These are phyloP conservation scores for Channa striata DNA, from an alignment of 2,797 vertebrate genomes.

Conservation along the genomic window DNA sequence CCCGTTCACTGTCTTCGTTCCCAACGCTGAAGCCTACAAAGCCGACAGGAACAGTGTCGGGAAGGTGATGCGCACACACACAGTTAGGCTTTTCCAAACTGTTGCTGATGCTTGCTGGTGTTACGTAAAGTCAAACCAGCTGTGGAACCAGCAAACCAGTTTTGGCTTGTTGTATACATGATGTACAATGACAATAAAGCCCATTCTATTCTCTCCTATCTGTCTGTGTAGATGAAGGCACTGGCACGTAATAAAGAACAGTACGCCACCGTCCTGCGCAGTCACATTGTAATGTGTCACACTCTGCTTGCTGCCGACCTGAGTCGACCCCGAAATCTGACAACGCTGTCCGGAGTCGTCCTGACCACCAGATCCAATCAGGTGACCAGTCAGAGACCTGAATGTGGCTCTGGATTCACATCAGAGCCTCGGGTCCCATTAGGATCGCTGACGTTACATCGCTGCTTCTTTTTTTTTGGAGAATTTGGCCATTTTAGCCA, in stretches of 20 bases:
- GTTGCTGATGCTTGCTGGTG: too few relatives aligned
- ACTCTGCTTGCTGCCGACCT: constrained; percentile 86
- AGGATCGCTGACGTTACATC: too few relatives aligned
- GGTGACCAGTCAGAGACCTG: constrained; percentile 75
- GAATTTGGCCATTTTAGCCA: too few relatives aligned
- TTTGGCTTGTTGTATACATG: too few relatives aligned
- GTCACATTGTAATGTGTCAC: constrained; percentile 91
- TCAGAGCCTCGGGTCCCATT: too few relatives aligned
- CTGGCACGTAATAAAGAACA: neutral
- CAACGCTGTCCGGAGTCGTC: constrained; percentile 87
- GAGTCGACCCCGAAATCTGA: constrained; percentile 79
- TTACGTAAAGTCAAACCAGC: too few relatives aligned
- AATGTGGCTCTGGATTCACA: too few relatives aligned
- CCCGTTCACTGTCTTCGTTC: constrained; percentile 92
- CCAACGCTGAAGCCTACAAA: constrained; percentile 64
- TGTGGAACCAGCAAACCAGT: too few relatives aligned
- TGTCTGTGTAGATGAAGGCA: constrained; percentile 65
- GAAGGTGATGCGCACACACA: neutral
- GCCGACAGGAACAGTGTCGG: neutral
- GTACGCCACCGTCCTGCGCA: constrained; percentile 79
- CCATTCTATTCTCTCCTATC: too few relatives aligned
- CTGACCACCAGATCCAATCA: constrained; percentile 82
- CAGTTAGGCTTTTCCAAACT: too few relatives aligned
- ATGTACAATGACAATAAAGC: too few relatives aligned
- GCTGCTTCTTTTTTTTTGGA: neutral